Evolutionary conservation across 2,888 invertebrate species (phyloP).

Genomic region (Hartigia nigra): DNA sequence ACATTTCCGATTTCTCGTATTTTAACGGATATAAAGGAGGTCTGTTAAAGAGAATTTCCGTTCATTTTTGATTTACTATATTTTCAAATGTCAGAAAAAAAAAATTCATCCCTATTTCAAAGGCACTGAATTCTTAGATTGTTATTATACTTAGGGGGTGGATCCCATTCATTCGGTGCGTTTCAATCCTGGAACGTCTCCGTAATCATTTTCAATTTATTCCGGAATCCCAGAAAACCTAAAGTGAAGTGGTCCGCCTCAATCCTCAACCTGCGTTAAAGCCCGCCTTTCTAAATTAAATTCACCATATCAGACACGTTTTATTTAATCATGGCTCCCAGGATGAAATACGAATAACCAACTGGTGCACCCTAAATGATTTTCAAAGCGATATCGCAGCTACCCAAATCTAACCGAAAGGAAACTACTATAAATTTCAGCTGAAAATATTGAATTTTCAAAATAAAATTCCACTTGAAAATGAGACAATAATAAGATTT

Average conservation of each 20-base stretch:
- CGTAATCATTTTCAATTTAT: conserved; percentile 61
- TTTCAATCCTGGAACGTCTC: conserved; percentile 44
- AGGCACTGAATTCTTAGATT: background rate
- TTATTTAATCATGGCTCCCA: conserved; percentile 57
- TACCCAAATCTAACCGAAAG: background rate
- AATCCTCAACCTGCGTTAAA: background rate
- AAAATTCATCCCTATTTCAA: background rate
- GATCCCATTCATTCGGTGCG: conserved; percentile 37
- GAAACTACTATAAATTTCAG: background rate
- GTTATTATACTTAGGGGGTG: background rate
- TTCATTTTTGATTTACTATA: background rate
- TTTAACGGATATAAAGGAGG: background rate
- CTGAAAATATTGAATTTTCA: background rate
- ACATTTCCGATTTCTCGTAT: background rate
- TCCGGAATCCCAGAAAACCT: conserved; percentile 41
- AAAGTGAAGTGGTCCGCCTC: conserved; percentile 32
- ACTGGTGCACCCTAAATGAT: conserved; percentile 46
- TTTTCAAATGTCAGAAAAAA: background rate
- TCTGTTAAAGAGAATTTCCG: background rate
- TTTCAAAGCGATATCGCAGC: conserved; percentile 48
- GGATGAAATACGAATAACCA: conserved; percentile 14
- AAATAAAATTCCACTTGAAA: background rate
- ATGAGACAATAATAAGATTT: background rate
- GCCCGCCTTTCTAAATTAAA: conserved; percentile 55
- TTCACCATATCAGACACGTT: conserved; percentile 63